Conservation (phyloP, 2,888 invertebrate genomes). For the Amphipoea lucens region DNA sequence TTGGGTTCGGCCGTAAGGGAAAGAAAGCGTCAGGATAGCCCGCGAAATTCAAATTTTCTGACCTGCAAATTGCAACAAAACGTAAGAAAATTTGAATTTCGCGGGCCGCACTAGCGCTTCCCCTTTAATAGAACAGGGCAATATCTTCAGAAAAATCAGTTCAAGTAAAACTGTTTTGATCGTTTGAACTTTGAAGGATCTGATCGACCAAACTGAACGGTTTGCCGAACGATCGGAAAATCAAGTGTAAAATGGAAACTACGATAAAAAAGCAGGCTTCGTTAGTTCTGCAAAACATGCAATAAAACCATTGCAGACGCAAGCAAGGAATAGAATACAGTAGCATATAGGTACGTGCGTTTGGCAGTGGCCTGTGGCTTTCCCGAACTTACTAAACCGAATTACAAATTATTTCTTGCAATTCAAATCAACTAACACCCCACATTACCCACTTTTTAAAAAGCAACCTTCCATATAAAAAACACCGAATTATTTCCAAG, state of each 20-base stretch:
- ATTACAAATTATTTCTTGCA: constrained; percentile 20
- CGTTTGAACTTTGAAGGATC: constrained; percentile 1
- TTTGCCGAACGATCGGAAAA: constrained; percentile 7
- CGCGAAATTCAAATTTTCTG: background rate
- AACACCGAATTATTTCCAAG: background rate
- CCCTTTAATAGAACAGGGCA: background rate
- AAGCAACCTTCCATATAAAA: constrained; percentile 1
- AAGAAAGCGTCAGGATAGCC: background rate
- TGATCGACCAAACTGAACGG: constrained; percentile 12
- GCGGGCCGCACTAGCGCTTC: background rate
- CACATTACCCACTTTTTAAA: constrained; percentile 19
- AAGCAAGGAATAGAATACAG: constrained; percentile 31
- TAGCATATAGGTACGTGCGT: constrained; percentile 37
- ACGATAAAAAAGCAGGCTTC: constrained; percentile 22
- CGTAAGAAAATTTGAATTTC: too few relatives aligned
- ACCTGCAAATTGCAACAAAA: background rate
- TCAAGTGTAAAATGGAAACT: constrained; percentile 26
- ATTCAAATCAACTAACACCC: constrained; percentile 1
- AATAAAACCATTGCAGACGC: constrained; percentile 17
- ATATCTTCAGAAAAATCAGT: constrained; percentile 12
- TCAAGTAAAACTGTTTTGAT: constrained; percentile 10
- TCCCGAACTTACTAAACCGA: constrained; percentile 18
- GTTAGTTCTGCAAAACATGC: constrained; percentile 39
- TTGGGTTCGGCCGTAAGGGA: too few relatives aligned
- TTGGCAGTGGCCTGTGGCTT: constrained; percentile 52